Percentiles rank a stretch among this genome's conserved stretches.
These are phyloP conservation scores for Corythaixoides concolor DNA, from an alignment of 2,113 vertebrate species.

Conservation along the genomic window DNA sequence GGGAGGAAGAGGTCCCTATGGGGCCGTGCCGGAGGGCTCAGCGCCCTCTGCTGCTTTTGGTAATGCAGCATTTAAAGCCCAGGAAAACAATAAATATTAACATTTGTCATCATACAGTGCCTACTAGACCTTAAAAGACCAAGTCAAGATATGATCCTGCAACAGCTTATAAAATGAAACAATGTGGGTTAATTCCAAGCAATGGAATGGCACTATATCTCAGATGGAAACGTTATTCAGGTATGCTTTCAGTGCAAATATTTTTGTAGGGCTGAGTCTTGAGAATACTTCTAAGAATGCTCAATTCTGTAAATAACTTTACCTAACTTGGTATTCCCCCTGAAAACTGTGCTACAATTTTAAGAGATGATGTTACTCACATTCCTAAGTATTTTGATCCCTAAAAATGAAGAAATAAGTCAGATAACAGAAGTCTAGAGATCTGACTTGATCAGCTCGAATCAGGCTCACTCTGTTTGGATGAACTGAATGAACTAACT, in stretches of 20 bases:
- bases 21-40: neutral
- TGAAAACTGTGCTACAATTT: neutral
- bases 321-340: neutral
- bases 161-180: neutral
- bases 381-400: neutral
- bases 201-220: neutral
- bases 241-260: neutral
- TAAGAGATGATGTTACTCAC: neutral
- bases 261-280: neutral
- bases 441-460: neutral
- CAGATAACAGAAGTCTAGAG: neutral
- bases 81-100: accelerated
- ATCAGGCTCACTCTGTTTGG: neutral
- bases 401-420: neutral
- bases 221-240: neutral
- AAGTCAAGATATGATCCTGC: neutral
- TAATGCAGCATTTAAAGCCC: neutral
- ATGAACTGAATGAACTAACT: neutral
- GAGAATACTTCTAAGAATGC: neutral
- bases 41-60: conserved; percentile 38
- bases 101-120: accelerated
- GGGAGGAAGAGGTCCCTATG: accelerated
- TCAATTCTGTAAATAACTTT: neutral
- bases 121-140: neutral
- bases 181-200: neutral